Percentiles rank a stretch among this genome's conserved stretches.
Evolutionary conservation across 2,113 vertebrate genomes (phyloP).

Genomic region (Serinus canaria): DNA sequence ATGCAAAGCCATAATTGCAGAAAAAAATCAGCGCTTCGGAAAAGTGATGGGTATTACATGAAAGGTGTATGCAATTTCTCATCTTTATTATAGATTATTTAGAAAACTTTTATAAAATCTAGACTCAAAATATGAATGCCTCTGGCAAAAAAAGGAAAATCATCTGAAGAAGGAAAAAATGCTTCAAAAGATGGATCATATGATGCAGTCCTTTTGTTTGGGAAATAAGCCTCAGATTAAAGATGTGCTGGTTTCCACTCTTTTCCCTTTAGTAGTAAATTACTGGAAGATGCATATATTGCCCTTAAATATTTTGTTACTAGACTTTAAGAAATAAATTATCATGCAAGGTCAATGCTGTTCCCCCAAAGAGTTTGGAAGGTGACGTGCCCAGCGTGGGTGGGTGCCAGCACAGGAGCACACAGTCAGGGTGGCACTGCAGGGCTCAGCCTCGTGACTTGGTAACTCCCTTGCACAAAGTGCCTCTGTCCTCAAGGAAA

Average conservation of each 20-base stretch:
- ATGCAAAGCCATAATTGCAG: background rate
- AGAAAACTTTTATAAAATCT: background rate
- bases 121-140: background rate
- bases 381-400: background rate
- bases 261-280: background rate
- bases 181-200: background rate
- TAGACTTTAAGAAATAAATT: background rate
- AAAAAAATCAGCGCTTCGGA: background rate
- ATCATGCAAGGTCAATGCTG: background rate
- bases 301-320: background rate
- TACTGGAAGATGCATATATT: background rate
- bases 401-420: background rate
- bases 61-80: background rate
- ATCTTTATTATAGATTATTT: background rate
- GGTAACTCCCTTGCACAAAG: background rate
- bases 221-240: background rate
- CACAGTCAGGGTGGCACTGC: background rate
- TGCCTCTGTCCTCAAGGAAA: background rate
- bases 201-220: background rate
- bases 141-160: background rate
- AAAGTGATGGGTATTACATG: background rate
- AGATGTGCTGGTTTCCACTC: background rate
- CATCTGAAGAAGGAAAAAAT: background rate
- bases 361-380: background rate
- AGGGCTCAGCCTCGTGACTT: fast-evolving